phyloP scores from a whole-genome alignment of 1,140 invertebrate species.

The Trachelipus rathkii region DNA sequence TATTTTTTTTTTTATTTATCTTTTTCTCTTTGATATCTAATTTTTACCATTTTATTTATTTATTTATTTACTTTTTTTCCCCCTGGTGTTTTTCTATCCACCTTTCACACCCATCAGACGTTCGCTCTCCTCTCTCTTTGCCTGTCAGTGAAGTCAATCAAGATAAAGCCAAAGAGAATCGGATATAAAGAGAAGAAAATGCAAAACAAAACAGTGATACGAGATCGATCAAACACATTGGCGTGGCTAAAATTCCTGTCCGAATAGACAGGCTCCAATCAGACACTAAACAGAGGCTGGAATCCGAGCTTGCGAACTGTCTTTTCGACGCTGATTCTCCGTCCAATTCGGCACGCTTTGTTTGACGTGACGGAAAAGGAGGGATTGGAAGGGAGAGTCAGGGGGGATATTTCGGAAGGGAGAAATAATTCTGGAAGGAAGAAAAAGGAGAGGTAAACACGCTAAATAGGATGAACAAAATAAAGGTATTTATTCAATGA shows the following conservation, averaged over 20 bases:
- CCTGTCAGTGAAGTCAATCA: not conserved
- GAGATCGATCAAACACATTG: not conserved
- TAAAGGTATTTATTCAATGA: no score
- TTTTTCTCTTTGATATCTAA: no score
- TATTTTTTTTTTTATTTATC: no score
- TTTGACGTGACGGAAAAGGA: not conserved
- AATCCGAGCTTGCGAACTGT: not conserved
- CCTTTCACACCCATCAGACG: no score
- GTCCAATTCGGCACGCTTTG: constrained; percentile 1
- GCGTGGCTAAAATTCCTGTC: not conserved
- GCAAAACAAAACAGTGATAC: not conserved
- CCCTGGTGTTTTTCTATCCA: no score
- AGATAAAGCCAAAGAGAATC: not conserved
- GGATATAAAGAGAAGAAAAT: not conserved
- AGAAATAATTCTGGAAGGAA: not conserved
- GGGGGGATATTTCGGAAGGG: not conserved
- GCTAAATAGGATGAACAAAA: no score
- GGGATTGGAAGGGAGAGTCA: not conserved
- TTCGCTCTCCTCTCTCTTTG: not conserved
- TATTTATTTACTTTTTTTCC: no score
- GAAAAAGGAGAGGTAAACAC: not conserved
- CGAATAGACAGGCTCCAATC: not conserved
- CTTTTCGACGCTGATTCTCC: not conserved
- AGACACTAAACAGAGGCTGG: not conserved
- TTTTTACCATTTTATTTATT: no score